Percentiles rank a stretch among this genome's conserved stretches.
phyloP scores from a whole-genome alignment of 2,113 vertebrate species.

The Scalopus aquaticus region DNA sequence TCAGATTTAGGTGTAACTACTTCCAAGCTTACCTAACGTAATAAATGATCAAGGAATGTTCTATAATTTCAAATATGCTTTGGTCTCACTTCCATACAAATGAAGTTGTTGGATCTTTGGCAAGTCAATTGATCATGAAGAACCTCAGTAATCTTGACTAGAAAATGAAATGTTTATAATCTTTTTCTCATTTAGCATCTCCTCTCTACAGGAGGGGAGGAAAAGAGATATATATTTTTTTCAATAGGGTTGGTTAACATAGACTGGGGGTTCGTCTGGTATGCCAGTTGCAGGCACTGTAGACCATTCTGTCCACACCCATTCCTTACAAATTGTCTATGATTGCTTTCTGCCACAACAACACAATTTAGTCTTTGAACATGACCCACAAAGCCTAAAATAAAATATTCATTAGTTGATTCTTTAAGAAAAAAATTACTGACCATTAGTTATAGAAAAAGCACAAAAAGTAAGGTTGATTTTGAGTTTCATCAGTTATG shows the following conservation, averaged over 20 bases:
- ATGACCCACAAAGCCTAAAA: not conserved
- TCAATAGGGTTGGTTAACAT: not conserved
- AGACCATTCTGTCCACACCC: not conserved
- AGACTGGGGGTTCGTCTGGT: not conserved
- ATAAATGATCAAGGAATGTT: not conserved
- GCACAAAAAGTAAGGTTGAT: not conserved
- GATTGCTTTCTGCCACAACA: not conserved
- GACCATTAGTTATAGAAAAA: not conserved
- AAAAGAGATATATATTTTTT: not conserved
- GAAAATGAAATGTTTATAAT: not conserved
- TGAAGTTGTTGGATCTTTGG: not conserved
- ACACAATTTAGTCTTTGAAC: not conserved
- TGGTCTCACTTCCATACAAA: not conserved
- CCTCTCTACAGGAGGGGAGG: not conserved
- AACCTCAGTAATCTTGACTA: not conserved
- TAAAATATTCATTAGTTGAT: not conserved
- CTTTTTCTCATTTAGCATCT: not conserved
- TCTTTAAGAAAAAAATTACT: not conserved
- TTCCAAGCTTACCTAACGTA: not conserved
- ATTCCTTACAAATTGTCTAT: not conserved
- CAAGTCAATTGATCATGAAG: not conserved
- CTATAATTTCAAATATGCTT: not conserved
- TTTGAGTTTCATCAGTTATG: not conserved
- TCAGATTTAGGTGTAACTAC: not conserved
- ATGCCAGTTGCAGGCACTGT: rapidly evolving